These are phyloP conservation scores for Astyanax mexicanus DNA, from an alignment of 2,797 vertebrate species.

Conservation along the genomic window DNA sequence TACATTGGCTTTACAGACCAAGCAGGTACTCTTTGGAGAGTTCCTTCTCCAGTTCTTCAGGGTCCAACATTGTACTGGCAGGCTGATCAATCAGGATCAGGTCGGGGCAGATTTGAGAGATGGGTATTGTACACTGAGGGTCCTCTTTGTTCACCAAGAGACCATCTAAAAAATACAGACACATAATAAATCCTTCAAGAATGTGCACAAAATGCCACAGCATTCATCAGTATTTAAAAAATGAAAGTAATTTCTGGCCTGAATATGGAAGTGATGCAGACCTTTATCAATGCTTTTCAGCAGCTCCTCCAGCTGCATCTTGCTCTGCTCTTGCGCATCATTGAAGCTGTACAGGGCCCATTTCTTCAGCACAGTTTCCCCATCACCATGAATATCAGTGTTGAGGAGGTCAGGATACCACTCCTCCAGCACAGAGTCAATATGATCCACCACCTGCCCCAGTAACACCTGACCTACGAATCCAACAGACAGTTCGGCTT, in stretches of 20 bases:
- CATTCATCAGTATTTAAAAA: not conserved
- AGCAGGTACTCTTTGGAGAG: conserved; percentile 87
- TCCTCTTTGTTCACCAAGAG: conserved; percentile 85
- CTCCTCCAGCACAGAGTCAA: conserved; percentile 96
- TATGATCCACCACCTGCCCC: conserved; percentile 96
- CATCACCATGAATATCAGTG: conserved; percentile 91
- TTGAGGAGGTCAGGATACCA: conserved; percentile 94
- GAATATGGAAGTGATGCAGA: conserved; percentile 51
- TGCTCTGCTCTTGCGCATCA: conserved; percentile 86
- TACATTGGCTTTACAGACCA: conserved; percentile 75
- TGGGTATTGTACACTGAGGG: conserved; percentile 82
- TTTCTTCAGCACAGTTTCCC: conserved; percentile 93
- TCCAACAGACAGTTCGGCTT: not conserved
- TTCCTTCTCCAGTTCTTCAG: conserved; percentile 85
- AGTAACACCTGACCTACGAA: conserved; percentile 87
- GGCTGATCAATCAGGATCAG: conserved; percentile 90
- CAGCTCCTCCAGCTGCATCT: conserved; percentile 92
- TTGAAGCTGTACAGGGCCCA: conserved; percentile 95
- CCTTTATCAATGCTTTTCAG: conserved; percentile 84
- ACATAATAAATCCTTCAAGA: not conserved
- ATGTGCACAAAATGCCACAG: not conserved
- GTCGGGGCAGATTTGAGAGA: conserved; percentile 94
- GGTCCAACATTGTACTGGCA: conserved; percentile 86
- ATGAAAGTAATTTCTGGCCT: not conserved
- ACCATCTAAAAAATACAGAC: conserved; percentile 78